These are phyloP conservation scores for Neuroterus valhalla DNA, from an alignment of 1,140 invertebrate genomes.

Conservation along the genomic window DNA sequence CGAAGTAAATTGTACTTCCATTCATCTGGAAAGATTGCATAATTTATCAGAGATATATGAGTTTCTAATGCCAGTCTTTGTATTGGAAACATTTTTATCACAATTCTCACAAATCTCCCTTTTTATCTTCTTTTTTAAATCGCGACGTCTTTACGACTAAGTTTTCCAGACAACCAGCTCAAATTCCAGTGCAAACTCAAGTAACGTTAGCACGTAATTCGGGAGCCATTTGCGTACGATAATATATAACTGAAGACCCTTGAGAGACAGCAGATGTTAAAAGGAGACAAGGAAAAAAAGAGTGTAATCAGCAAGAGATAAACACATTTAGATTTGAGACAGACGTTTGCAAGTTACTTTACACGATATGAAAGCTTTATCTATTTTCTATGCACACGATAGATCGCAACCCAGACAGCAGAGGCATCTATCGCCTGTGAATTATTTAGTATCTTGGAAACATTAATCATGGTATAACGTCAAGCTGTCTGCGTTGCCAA, in stretches of 20 bases:
- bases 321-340: conserved; percentile 18
- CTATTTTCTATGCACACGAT: conserved; percentile 21
- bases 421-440: conserved; percentile 20
- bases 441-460: conserved; percentile 27
- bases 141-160: background rate
- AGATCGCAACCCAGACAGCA: conserved; percentile 17
- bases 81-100: too few relatives aligned
- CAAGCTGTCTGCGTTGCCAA: conserved; percentile 28
- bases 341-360: conserved; percentile 26
- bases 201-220: conserved; percentile 3
- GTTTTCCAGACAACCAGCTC: background rate
- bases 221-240: conserved; percentile 1
- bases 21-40: too few relatives aligned
- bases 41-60: too few relatives aligned
- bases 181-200: conserved; percentile 10
- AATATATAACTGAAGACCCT: conserved; percentile 10
- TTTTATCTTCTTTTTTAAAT: background rate
- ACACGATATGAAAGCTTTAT: conserved; percentile 25
- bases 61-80: too few relatives aligned
- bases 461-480: conserved; percentile 27
- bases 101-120: too few relatives aligned
- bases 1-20: too few relatives aligned
- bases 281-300: background rate
- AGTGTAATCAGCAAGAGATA: background rate
- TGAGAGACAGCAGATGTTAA: conserved; percentile 23